phyloP scores from a whole-genome alignment of 2,113 vertebrate genomes.

The Varanus salvator region DNA sequence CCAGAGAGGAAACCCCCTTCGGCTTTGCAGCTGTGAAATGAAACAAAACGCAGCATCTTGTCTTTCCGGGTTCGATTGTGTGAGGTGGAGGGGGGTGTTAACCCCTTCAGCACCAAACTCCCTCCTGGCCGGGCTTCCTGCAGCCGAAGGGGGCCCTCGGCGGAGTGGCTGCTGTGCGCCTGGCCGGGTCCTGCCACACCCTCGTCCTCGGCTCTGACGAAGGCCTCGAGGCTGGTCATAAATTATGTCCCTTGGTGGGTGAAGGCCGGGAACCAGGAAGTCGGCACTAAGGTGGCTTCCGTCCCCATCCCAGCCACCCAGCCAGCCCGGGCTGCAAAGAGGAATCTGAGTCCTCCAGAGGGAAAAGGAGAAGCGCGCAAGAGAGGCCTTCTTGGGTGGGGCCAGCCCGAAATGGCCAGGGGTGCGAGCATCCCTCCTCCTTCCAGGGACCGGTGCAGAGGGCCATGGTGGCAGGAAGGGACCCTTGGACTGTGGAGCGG shows the following conservation, averaged over 20 bases:
- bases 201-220: slow-evolving; percentile 38
- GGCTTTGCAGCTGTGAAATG: slow-evolving; percentile 77
- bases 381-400: too few relatives aligned
- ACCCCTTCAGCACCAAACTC: slow-evolving; percentile 60
- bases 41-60: slow-evolving; percentile 77
- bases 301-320: background rate
- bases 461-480: too few relatives aligned
- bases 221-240: slow-evolving; percentile 56
- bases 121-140: background rate
- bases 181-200: background rate
- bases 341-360: background rate
- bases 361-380: too few relatives aligned
- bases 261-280: slow-evolving; percentile 70
- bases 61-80: slow-evolving; percentile 81
- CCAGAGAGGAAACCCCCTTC: slow-evolving; percentile 76
- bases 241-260: slow-evolving; percentile 58
- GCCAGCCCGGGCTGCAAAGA: background rate
- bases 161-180: background rate
- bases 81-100: slow-evolving; percentile 65
- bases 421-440: too few relatives aligned
- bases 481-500: too few relatives aligned
- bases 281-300: background rate
- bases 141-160: background rate
- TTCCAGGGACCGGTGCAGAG: too few relatives aligned
- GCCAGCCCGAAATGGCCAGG: background rate